phyloP scores from a whole-genome alignment of 2,113 vertebrate species.

The Muntiacus reevesi region DNA sequence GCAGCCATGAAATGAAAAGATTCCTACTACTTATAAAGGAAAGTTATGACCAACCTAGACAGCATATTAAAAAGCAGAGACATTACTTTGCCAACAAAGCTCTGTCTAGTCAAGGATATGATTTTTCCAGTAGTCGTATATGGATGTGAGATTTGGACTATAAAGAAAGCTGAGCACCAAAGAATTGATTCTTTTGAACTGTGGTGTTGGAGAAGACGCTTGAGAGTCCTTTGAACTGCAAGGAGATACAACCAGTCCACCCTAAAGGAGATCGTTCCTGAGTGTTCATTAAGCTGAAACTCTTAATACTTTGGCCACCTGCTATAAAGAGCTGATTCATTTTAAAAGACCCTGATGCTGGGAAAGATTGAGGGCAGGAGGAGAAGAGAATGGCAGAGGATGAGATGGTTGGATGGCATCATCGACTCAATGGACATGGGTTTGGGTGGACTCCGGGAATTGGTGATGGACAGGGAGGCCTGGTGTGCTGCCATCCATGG shows the following conservation, averaged over 20 bases:
- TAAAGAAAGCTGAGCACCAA: not conserved
- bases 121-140: not conserved
- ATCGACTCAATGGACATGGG: not conserved
- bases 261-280: not conserved
- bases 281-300: not conserved
- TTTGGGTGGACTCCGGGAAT: not conserved
- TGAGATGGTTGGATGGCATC: not conserved
- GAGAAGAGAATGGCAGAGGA: fast-evolving
- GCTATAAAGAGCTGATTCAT: not conserved
- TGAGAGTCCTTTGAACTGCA: not conserved
- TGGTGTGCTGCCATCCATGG: fast-evolving
- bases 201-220: not conserved
- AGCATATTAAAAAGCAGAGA: not conserved
- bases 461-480: not conserved
- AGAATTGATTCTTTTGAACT: not conserved
- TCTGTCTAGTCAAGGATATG: not conserved
- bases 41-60: not conserved
- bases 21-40: not conserved
- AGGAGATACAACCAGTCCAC: not conserved
- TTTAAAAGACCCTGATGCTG: not conserved
- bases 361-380: not conserved
- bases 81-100: not conserved
- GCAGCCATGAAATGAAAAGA: not conserved
- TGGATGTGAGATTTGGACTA: not conserved
- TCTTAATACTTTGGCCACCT: not conserved